Base-by-base conservation (phyloP, 2,888 invertebrate species). In the Mythimna impura region DNA sequence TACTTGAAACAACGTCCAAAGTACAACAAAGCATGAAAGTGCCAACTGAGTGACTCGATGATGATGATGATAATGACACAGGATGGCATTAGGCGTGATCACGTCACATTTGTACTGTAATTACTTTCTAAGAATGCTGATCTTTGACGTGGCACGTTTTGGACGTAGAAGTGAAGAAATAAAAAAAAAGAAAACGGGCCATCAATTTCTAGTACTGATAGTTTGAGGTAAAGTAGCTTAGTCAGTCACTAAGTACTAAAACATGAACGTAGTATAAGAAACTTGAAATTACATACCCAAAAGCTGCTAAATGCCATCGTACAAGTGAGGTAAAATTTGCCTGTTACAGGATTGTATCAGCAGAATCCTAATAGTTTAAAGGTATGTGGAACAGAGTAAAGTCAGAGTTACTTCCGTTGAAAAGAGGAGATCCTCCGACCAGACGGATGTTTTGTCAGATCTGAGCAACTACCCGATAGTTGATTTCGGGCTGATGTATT, bases 21-120 rank as follows among this genome's bases (percentile, higher is more conserved):
- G 75, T 54, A 73, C 76, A 86, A 75, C 86, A 80, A 80, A 64
- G 74, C 86, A 80, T 86, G 68, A 80, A 86, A 82, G 80, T 83
- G 85, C 62, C 77, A 85, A 80, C 68, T 67, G 81, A 80, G 75
- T 75, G 66, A 76, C 60, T 76, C 68, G 58, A 65, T 76, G 74
- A 85, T 84, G 74, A 83, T 67, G 78, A 81, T 84, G 69, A 71
- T 83, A 73, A 84, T 81, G 73, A 81, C 67, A 55, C 68, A 67
- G 43, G 73, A 76, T 72, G 71, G 54, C 65, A 75, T 76, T 82
- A 78, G 67, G 17, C 47, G 47, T 47, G 47, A 47, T 47, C 47
- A 64, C 47, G 54, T 73, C 76, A 67, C 78, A 72, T 70, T 82
- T 64, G 74, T 74, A 67, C 75, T 55, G 64, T 69, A 68, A 81